phyloP scores from a whole-genome alignment of 1,140 invertebrate genomes.

The Anastrepha obliqua region DNA sequence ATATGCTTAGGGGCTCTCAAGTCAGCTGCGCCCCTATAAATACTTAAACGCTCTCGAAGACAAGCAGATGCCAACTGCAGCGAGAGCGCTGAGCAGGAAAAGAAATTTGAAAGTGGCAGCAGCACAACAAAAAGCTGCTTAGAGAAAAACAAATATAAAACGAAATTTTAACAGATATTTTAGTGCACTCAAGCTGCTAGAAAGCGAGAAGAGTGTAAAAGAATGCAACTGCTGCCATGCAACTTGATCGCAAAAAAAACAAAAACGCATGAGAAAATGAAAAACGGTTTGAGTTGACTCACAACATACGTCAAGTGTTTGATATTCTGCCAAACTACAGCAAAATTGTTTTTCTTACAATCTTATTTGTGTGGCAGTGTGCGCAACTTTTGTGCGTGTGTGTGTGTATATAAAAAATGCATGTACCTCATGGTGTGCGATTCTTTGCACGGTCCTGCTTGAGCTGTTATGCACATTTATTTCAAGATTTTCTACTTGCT shows the following conservation, averaged over 20 bases:
- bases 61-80: conserved; percentile 40
- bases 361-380: not conserved
- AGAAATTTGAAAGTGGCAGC: conserved; percentile 38
- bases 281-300: conserved; percentile 49
- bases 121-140: conserved; percentile 30
- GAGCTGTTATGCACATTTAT: conserved; percentile 35
- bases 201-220: not conserved
- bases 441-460: conserved; percentile 32
- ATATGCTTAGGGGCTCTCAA: conserved; percentile 25
- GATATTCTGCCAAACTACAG: conserved; percentile 51
- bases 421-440: not conserved
- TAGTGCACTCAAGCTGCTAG: conserved; percentile 16
- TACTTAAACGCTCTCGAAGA: conserved; percentile 31
- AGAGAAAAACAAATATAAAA: conserved; percentile 40
- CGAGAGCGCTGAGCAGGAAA: not conserved
- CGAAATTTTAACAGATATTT: conserved; percentile 47
- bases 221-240: conserved; percentile 29
- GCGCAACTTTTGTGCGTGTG: not conserved
- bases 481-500: conserved; percentile 41
- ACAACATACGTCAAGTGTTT: conserved; percentile 51
- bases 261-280: conserved; percentile 36
- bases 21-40: conserved; percentile 47
- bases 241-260: conserved; percentile 32
- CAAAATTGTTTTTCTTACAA: conserved; percentile 42
- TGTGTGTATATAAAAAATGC: not conserved